Conservation (phyloP, 2,113 vertebrate genomes). For the Zapornia atra region DNA sequence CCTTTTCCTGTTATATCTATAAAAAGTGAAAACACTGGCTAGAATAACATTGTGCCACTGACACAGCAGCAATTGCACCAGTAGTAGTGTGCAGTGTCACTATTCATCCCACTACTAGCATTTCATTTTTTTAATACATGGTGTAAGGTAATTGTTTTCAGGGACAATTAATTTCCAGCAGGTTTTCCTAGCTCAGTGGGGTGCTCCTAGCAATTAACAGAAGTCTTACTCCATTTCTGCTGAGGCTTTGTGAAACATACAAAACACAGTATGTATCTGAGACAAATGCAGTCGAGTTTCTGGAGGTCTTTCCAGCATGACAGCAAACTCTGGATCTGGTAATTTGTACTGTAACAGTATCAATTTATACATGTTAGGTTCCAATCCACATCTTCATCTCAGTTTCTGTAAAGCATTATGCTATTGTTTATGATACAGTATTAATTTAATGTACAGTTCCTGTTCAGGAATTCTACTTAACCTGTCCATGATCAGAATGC, state of each 20-base stretch:
- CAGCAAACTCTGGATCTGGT: neutral
- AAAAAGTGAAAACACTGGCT: neutral
- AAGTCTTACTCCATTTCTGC: neutral
- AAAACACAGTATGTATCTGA: neutral
- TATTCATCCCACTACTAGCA: neutral
- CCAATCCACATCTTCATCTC: neutral
- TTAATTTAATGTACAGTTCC: neutral
- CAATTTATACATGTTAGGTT: neutral
- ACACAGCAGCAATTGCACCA: neutral
- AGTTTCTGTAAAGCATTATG: neutral
- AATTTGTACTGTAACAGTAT: neutral
- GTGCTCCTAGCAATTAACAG: neutral
- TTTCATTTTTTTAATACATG: neutral
- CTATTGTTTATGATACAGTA: neutral
- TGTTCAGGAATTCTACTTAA: neutral
- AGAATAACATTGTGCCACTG: neutral
- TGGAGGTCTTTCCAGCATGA: too few relatives aligned
- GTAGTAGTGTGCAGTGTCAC: neutral
- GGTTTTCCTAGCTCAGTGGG: neutral
- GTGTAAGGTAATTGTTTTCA: neutral
- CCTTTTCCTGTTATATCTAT: neutral
- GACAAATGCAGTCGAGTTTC: neutral
- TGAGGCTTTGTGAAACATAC: neutral
- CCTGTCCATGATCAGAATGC: neutral
- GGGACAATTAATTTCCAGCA: neutral